Percentiles rank a stretch among this genome's conserved stretches.
Conservation (phyloP, 2,888 invertebrate genomes). For the Mylabris sibirica region DNA sequence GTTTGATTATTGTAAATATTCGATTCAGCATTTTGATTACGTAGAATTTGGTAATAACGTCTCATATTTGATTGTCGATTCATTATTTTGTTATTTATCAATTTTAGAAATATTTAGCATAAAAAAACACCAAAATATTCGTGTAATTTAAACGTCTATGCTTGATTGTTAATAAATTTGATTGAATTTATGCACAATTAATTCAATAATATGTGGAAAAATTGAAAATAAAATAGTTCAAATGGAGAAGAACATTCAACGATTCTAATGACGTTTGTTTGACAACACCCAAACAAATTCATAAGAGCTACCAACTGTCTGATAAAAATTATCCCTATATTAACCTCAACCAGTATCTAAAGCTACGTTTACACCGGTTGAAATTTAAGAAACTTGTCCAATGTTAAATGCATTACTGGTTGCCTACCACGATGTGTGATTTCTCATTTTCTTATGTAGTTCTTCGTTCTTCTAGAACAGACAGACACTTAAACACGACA, state of each 20-base stretch:
- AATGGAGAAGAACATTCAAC: background rate
- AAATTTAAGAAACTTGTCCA: no score
- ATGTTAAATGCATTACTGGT: no score
- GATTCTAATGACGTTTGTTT: background rate
- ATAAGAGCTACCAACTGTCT: background rate
- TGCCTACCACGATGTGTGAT: no score
- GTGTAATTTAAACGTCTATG: slow-evolving; percentile 37
- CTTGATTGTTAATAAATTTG: background rate
- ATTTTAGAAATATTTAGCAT: no score
- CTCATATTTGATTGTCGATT: slow-evolving; percentile 51
- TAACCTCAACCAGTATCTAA: no score
- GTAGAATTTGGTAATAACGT: slow-evolving; percentile 48
- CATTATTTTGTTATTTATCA: slow-evolving; percentile 32
- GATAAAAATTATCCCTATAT: background rate
- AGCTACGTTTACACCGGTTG: no score
- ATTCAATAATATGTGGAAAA: background rate
- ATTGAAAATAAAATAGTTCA: background rate
- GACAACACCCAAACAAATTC: background rate
- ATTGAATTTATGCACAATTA: background rate
- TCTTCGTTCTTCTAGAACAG: no score
- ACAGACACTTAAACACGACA: no score
- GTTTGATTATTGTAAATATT: slow-evolving; percentile 31
- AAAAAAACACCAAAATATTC: slow-evolving; percentile 23
- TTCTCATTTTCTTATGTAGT: no score
- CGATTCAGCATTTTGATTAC: slow-evolving; percentile 46